Base-by-base conservation (phyloP, 2,888 invertebrate genomes). In the Drosophila histrio region DNA sequence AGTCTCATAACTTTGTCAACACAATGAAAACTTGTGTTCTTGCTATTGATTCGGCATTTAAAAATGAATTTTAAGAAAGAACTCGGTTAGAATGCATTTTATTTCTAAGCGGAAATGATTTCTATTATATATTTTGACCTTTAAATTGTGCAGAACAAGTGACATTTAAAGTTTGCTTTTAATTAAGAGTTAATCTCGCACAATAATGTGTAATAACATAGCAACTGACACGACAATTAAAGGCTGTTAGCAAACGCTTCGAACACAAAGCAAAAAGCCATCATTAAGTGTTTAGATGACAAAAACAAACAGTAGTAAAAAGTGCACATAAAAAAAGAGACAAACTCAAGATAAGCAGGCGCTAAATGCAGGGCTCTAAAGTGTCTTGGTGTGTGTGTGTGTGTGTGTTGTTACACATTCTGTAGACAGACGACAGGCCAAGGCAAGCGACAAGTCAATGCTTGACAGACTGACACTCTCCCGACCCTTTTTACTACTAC, bases 291-390 rank as follows among this genome's bases (percentile, higher is more conserved):
- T 41, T 46, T 52, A 17, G 47, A 67, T 64, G 64, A 47, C 74
- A 67, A 67, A 77, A 72, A 65, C 67, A 82, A 79, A 81, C 53
- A 68, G 61, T 53, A 65, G 54, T 68, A 60, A 70, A 79, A 77
- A 68, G 49, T 75, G 69, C 66, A 52, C 79, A 79, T 72, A 65
- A 77, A 72, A 71, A 47, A 44, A 44, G 26, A 38, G 19, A 39
- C 15, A 50, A 58, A 54, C 60, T 46, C 44, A 58, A 65, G 77
- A 81, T 83, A 83, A 79, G 79, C 30, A 44, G 72, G 58, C 75
- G 59, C 56, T 30, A 60, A 81, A 63, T 81, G 82, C 82, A 81
- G 59, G 65, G 63, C 73, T 34, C 61, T 59, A 19, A 58, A 61
- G 28, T 58, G 41, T 47, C 11, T 39, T 21, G 39, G 36, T 54